Base-by-base conservation (phyloP, 1,140 invertebrate genomes). In the Sminthurides bifidus region DNA sequence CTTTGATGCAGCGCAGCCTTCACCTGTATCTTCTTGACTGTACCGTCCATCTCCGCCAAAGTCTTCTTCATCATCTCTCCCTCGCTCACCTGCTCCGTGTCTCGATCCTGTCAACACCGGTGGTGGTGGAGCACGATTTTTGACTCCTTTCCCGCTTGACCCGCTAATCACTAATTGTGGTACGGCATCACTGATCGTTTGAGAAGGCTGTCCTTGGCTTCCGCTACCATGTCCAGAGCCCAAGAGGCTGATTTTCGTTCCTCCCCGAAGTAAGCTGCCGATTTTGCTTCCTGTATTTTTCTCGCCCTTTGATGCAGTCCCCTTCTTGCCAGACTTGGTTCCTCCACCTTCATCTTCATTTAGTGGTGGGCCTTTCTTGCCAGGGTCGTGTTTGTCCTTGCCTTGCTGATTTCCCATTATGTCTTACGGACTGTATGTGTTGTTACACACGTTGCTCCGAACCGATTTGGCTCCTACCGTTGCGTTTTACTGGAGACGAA, bases 341-440 rank as follows among this genome's bases (percentile, higher is more conserved):
- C 8, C 17, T 24, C 4, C 12, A 26, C 4, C 6, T 40, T 8
- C 4, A 4, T 10, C 50, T 3, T 31, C 24, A 15, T n/a, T n/a
- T n/a, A n/a, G n/a, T n/a, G n/a, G n/a, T n/a, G n/a, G n/a, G n/a
- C n/a, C n/a, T n/a, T n/a, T n/a, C n/a, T n/a, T n/a, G n/a, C n/a
- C n/a, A n/a, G n/a, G n/a, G n/a, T n/a, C n/a, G n/a, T n/a, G n/a
- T 37, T 52, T 52, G 19, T 52, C 50, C 19, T 52, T 52, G 2
- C 50, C 50, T 38, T 37, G 50, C 21, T 52, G 50, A 24, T 52
- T 52, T 37, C 50, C 50, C 50, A 52, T 52, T 35, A n/a, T n/a
- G n/a, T n/a, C n/a, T n/a, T n/a, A n/a, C n/a, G n/a, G n/a, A n/a
- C n/a, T n/a, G n/a, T n/a, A n/a, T n/a, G n/a, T n/a, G n/a, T n/a